Conservation (phyloP, 2,797 vertebrate species). For the Coregonus suidteri region DNA sequence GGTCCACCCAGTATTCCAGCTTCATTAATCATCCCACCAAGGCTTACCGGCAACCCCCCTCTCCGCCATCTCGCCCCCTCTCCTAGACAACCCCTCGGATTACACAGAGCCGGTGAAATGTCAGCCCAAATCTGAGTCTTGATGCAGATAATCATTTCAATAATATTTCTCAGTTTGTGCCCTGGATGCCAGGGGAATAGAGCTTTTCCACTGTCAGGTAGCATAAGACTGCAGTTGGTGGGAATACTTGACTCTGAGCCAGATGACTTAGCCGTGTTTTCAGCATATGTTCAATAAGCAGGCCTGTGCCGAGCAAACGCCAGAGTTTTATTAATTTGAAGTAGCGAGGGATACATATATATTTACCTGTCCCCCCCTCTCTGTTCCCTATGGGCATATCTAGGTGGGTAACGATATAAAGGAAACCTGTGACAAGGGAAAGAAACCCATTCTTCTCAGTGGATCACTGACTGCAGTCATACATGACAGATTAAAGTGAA, state of each 20-base stretch:
- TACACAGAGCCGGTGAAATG: conserved; percentile 99
- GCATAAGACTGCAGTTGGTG: conserved; percentile 98
- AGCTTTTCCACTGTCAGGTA: conserved; percentile 99
- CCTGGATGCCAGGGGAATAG: conserved; percentile 97
- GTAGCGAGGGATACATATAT: conserved; percentile 92
- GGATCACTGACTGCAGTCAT: conserved; percentile 21
- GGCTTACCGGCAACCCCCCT: conserved; percentile 93
- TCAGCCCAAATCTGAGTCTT: conserved; percentile 99
- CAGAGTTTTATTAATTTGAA: conserved; percentile 99
- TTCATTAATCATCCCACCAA: conserved; percentile 99
- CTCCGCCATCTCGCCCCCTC: conserved; percentile 90
- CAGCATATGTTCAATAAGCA: conserved; percentile 99
- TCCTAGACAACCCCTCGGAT: conserved; percentile 99
- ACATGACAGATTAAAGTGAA: conserved; percentile 30
- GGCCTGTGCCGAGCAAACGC: conserved; percentile 85
- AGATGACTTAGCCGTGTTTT: conserved; percentile 98
- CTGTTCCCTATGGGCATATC: conserved; percentile 52
- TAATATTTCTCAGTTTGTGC: conserved; percentile 99
- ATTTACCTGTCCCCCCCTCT: conserved; percentile 40
- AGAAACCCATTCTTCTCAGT: conserved; percentile 8
- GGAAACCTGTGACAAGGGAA: conserved; percentile 41
- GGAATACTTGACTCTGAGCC: conserved; percentile 99
- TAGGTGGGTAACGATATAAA: conserved; percentile 53
- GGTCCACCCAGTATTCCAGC: conserved; percentile 93
- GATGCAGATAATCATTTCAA: conserved; percentile 99